Percentiles rank a stretch among this genome's conserved stretches.
These are phyloP conservation scores for Brachionichthys hirsutus DNA, from an alignment of 2,113 vertebrate species.

Conservation along the genomic window DNA sequence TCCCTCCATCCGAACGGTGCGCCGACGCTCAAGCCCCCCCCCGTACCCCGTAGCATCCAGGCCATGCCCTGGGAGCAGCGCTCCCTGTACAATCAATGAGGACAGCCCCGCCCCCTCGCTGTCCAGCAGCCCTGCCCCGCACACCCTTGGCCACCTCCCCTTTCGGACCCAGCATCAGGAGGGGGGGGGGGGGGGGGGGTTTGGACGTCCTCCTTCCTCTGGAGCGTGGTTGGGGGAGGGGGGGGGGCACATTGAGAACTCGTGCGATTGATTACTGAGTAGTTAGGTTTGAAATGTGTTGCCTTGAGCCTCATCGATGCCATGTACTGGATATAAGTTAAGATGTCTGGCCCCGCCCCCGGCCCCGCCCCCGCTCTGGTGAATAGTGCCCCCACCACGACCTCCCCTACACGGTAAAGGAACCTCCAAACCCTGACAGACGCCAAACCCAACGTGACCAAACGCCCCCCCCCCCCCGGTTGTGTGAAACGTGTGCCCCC, in stretches of 20 bases:
- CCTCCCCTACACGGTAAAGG: conserved; percentile 35
- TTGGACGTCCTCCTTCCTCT: conserved; percentile 18
- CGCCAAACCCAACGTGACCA: no score
- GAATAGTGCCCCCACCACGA: conserved; percentile 45
- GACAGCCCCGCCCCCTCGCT: conserved; percentile 19
- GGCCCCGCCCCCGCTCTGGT: conserved; percentile 35
- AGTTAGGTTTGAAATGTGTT: conserved; percentile 73
- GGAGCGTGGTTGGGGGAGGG: conserved; percentile 47
- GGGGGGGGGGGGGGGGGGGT: conserved; percentile 53
- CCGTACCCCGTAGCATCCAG: conserved; percentile 73
- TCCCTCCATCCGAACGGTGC: conserved; percentile 73
- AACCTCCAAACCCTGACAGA: conserved; percentile 32
- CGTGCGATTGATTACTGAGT: conserved; percentile 68
- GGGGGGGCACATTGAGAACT: conserved; percentile 55
- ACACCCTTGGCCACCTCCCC: conserved; percentile 3
- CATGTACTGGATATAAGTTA: conserved; percentile 72
- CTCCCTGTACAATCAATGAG: conserved; percentile 77
- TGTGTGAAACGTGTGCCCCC: no score
- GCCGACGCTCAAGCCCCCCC: conserved; percentile 71
- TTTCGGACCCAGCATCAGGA: conserved; percentile 37
- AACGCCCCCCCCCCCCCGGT: no score
- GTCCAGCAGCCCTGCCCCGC: conserved; percentile 2
- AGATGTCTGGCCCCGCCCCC: conserved; percentile 60
- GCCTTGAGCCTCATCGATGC: conserved; percentile 71
- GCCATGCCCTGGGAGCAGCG: conserved; percentile 77